A percentile compares a stretch with the other conserved stretches of the same genome.
Conservation (phyloP, 2,113 vertebrate genomes). For the Saguinus midas region DNA sequence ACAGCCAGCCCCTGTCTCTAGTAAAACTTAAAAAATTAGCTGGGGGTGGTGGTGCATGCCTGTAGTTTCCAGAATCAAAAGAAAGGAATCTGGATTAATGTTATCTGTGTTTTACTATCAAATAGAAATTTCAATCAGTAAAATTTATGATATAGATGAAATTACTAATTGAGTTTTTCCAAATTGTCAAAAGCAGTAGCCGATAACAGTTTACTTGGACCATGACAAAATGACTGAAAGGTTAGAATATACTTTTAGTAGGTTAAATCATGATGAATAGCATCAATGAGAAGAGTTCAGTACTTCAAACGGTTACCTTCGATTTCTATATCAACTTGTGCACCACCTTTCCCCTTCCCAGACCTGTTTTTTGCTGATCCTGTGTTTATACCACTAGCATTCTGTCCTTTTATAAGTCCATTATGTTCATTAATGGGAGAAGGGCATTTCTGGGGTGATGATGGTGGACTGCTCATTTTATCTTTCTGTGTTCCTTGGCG, state of each 20-base stretch:
- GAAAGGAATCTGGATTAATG: background rate
- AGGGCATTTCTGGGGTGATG: slow-evolving; percentile 93
- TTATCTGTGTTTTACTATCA: slow-evolving; percentile 10
- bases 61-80: background rate
- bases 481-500: slow-evolving; percentile 93
- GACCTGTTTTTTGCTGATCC: slow-evolving; percentile 85
- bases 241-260: slow-evolving; percentile 27
- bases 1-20: background rate
- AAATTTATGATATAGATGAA: slow-evolving; percentile 17
- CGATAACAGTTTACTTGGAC: background rate
- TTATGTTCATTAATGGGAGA: slow-evolving; percentile 90
- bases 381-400: slow-evolving; percentile 77
- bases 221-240: background rate
- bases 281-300: background rate
- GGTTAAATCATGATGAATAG: slow-evolving; percentile 30
- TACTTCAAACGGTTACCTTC: slow-evolving; percentile 78
- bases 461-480: slow-evolving; percentile 90
- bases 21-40: no score
- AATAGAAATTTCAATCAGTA: slow-evolving; percentile 1
- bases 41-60: no score
- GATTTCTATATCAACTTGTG: slow-evolving; percentile 82
- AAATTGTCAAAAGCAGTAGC: background rate
- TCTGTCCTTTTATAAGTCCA: slow-evolving; percentile 87
- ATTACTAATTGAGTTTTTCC: background rate
- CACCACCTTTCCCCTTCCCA: slow-evolving; percentile 84